Evolutionary conservation across 2,113 vertebrate genomes (phyloP), one percentile per base, ranked within the genome.

Genomic region (Tragelaphus imberbis): DNA sequence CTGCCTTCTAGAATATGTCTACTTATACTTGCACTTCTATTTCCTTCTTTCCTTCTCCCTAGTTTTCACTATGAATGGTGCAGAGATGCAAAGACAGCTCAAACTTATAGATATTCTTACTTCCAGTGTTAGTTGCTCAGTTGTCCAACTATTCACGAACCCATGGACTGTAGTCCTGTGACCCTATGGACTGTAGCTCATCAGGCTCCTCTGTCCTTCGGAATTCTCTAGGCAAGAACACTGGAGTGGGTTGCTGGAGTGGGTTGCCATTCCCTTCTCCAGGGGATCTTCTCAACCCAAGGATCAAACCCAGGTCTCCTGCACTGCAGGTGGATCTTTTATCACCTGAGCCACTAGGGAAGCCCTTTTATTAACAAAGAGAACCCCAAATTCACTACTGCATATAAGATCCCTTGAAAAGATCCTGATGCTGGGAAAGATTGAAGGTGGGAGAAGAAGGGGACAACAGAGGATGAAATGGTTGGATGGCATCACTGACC

Each of bases 141-240:
- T 36, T 1, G 0, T 23, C 65, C 65, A 71, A 71, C n/a, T 71
- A 5, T 71, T 36, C 0, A 0, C 0, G 2, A 11, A 9, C n/a
- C 65, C 65, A 36, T 21, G 33, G 65, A 68, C 33, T 68, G 16
- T 10, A 68, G 63, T n/a, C 30, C 30, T 65, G 16, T 1, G 33
- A 68, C 63, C 16, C 33, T 33, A 19, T 36, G 17, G 65, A 68
- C 65, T 21, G 33, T 71, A 71, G 65, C 65, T 71, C 17, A 71
- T 71, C 65, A 71, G n/a, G 65, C 65, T 71, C n/a, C 65, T 36
- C 65, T 71, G n/a, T 71, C 65, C 65, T 12, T 36, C n/a, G 65
- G 19, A 71, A 71, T 71, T 71, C 65, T 71, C 65, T 23, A 36
- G 65, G 19, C 9, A 71, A 71, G 65, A 71, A 71, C n/a, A 36